phyloP scores from a whole-genome alignment of 2,888 invertebrate species.

The Drosophila kuntzei region DNA sequence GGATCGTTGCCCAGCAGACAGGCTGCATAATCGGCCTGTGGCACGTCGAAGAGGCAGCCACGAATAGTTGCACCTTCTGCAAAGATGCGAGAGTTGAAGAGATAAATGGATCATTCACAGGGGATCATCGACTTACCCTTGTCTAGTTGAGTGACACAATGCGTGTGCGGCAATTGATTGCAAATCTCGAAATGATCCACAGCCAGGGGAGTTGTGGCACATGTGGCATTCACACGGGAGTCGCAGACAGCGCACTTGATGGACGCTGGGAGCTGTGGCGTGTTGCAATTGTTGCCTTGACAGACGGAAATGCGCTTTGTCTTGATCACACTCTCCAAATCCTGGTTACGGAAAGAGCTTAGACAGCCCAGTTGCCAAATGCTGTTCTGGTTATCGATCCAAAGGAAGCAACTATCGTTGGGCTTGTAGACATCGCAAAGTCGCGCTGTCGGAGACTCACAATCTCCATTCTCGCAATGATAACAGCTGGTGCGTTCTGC shows the following conservation, averaged over 20 bases:
- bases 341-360: slow-evolving; percentile 77
- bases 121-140: slow-evolving; percentile 35
- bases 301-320: slow-evolving; percentile 80
- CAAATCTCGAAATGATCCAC: slow-evolving; percentile 67
- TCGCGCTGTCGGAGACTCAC: slow-evolving; percentile 63
- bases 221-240: slow-evolving; percentile 67
- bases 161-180: slow-evolving; percentile 71
- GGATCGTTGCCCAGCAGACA: slow-evolving; percentile 75
- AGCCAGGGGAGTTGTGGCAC: slow-evolving; percentile 70
- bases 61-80: slow-evolving; percentile 79
- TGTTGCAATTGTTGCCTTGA: slow-evolving; percentile 77
- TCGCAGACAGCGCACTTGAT: slow-evolving; percentile 76
- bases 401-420: slow-evolving; percentile 76
- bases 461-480: slow-evolving; percentile 66
- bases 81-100: neutral
- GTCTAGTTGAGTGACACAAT: slow-evolving; percentile 73
- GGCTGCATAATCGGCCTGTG: slow-evolving; percentile 61
- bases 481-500: slow-evolving; percentile 72
- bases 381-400: slow-evolving; percentile 70
- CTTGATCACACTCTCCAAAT: slow-evolving; percentile 70
- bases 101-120: rapidly evolving
- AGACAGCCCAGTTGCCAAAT: slow-evolving; percentile 78
- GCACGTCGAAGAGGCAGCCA: slow-evolving; percentile 76
- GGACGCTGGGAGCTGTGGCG: slow-evolving; percentile 42
- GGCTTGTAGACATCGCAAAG: slow-evolving; percentile 72